Base-by-base conservation (phyloP, 2,113 vertebrate species). In the Echinops telfairi region DNA sequence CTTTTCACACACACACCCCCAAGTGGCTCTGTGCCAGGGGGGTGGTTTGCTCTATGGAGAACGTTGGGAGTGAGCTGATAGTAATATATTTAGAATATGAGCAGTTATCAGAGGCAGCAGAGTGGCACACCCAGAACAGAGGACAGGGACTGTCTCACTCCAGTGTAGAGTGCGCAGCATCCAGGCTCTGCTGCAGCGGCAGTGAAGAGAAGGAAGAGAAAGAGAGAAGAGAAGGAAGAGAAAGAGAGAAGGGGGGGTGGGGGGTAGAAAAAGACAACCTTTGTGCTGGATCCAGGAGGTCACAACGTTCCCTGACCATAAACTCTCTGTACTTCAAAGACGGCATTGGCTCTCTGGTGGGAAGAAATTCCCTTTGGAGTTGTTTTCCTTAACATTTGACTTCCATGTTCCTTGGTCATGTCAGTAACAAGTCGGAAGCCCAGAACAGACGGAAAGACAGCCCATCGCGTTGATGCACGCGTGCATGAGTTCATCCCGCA, bases 71-170 rank as follows among this genome's bases (percentile, higher is more conserved):
- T 84, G 71, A 95, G 86, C 90, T 94, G 95, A 94, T 95, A 87
- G 88, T 83, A 94, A 95, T 96, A 86, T 95, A 96, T 97, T 95
- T 97, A 96, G 96, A 97, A 95, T 95, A 83, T 70, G 96, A 95
- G 81, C 88, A 81, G 96, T 96, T 97, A 97, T 97, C 93, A 94
- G 96, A 91, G 86, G 93, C 77, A 95, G 80, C 96, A 94, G 96
- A 94, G 95, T 92, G 93, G 92, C 92, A 94, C 95, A 97, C 90
- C 93, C 90, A 96, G 96, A 87, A 96, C 94, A 0, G 60, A 97
- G 96, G 95, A 95, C 96, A 96, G 90, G 89, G 93, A 95, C 77
- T 78, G 73, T 92, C 88, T 94, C 88, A 93, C 62, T 96, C 95
- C 92, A 94, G 95, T 95, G 94, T 81, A 92, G 96, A 96, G 88